Conservation (phyloP, 2,113 vertebrate species). For the Pachyramphus minor region DNA sequence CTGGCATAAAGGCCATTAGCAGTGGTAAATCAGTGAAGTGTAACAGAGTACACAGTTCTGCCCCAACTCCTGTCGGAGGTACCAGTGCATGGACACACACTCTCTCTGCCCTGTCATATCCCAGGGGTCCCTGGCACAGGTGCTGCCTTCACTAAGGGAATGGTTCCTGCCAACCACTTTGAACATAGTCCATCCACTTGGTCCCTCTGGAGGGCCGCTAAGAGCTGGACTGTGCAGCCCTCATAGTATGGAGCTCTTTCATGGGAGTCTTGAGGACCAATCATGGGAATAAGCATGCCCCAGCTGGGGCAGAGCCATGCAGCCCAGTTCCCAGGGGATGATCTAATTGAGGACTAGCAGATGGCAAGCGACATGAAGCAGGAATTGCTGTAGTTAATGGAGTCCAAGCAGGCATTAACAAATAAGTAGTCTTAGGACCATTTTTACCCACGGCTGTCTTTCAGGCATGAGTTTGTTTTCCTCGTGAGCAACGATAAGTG, state of each 20-base stretch:
- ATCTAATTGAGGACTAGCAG: slow-evolving; percentile 1
- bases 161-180: background rate
- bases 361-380: background rate
- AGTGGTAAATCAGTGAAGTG: background rate
- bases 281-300: background rate
- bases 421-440: background rate
- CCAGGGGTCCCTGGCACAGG: background rate
- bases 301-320: fast-evolving
- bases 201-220: background rate
- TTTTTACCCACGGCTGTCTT: background rate
- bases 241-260: background rate
- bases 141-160: background rate
- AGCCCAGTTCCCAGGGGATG: background rate
- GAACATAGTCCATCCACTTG: background rate
- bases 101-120: background rate
- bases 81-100: fast-evolving
- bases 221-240: background rate
- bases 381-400: background rate
- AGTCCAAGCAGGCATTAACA: background rate
- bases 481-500: background rate
- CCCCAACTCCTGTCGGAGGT: fast-evolving
- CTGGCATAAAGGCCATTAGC: background rate
- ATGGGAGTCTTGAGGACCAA: fast-evolving
- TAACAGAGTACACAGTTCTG: background rate
- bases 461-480: background rate